Base-by-base conservation (phyloP, 2,888 invertebrate genomes). In the Athalia circularis region DNA sequence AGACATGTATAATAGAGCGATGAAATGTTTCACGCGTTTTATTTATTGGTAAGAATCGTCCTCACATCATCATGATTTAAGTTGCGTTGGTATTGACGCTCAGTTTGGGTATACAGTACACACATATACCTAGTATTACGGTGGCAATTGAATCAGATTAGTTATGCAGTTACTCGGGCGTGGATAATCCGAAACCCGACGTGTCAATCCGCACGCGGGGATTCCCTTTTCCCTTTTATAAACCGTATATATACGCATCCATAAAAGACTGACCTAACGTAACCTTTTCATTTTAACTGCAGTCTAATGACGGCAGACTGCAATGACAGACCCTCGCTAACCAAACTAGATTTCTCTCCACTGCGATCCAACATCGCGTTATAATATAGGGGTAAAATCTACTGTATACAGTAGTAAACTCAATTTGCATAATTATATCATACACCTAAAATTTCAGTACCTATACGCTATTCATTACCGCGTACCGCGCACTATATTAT, bases 141-240 rank as follows among this genome's bases (percentile, higher is more conserved):
- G 75, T 81, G 83, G 85, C 86, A 87, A 88, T 88, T 88, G 85
- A 86, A 86, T 87, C 84, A 86, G 86, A 87, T 88, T 88, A 87
- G 85, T 82, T 85, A 85, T 86, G 87, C 86, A 85, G 85, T 84
- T 86, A 85, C 83, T 86, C 86, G 84, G 80, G 84, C 85, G 85
- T 85, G 86, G 83, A 86, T 88, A 87, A 88, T 84, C 82, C 82
- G 79, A 76, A 75, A 65, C 78, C 79, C 77, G 78, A 84, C 80
- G 84, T 84, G 83, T 85, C 82, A 85, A 84, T 84, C 82, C 74
- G 80, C 80, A 75, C 74, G 78, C 59, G 59, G 65, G 61, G 43
- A 68, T 68, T 64, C 62, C 48, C 50, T 50, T 15, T 15, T 11
- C 64, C 52, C 29, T 75, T 75, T 75, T 48, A 59, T n/a, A 50